These are phyloP conservation scores for Clanis bilineata DNA, from an alignment of 2,888 invertebrate species.

Conservation along the genomic window DNA sequence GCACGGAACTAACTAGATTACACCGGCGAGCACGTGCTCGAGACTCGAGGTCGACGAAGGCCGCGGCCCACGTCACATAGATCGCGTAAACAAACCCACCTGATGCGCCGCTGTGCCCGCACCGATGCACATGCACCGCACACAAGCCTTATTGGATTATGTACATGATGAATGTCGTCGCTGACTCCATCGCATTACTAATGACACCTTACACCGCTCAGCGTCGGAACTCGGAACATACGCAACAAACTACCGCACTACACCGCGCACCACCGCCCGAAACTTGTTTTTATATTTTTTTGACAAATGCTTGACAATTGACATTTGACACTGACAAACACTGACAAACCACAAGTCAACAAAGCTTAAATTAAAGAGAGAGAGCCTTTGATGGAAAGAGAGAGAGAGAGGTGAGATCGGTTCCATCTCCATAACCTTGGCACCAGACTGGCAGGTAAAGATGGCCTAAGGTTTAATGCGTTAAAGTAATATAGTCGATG, in stretches of 20 bases:
- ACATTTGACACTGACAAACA: constrained; percentile 22
- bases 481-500: too few species aligned
- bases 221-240: background rate
- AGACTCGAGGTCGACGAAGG: constrained; percentile 26
- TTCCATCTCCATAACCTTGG: too few species aligned
- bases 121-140: constrained; percentile 13
- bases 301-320: constrained; percentile 13
- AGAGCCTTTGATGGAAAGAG: too few species aligned
- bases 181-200: background rate
- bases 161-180: background rate
- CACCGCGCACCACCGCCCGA: constrained; percentile 34
- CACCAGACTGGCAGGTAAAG: too few species aligned
- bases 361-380: too few species aligned
- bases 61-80: constrained; percentile 49
- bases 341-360: background rate
- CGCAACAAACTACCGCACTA: constrained; percentile 10
- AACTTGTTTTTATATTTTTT: constrained; percentile 44
- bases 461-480: too few species aligned
- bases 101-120: constrained; percentile 36
- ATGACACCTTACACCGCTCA: background rate
- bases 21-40: constrained; percentile 23
- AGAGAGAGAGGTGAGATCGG: too few species aligned
- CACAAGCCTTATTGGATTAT: constrained; percentile 1
- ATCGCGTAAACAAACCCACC: constrained; percentile 57
- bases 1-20: constrained; percentile 27